phyloP scores from a whole-genome alignment of 2,797 vertebrate species.

The Delichon dasypus region DNA sequence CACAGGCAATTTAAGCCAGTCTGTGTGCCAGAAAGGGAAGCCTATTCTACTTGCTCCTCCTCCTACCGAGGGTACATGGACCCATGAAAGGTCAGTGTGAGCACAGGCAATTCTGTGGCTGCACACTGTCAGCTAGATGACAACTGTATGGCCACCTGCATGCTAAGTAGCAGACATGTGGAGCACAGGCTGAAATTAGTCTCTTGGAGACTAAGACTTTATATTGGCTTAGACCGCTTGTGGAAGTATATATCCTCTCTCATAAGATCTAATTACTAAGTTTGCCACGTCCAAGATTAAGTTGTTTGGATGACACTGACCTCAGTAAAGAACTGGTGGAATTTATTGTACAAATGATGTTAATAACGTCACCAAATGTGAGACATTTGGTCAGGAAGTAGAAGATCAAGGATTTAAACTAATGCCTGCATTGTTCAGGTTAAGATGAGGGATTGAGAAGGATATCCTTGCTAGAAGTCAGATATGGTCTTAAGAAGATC shows the following conservation, averaged over 20 bases:
- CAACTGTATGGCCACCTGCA: background rate
- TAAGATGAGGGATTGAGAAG: background rate
- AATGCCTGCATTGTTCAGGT: background rate
- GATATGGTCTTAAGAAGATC: background rate
- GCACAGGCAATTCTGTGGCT: background rate
- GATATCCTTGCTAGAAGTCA: background rate
- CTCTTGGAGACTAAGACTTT: background rate
- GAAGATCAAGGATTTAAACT: background rate
- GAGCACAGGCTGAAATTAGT: background rate
- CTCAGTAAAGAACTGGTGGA: background rate
- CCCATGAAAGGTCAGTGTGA: background rate
- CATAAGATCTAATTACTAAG: background rate
- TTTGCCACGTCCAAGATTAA: background rate
- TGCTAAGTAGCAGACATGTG: background rate
- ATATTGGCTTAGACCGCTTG: background rate
- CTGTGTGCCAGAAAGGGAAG: background rate
- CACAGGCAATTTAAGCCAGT: background rate
- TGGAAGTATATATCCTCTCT: background rate
- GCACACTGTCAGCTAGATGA: background rate
- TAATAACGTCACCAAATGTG: background rate
- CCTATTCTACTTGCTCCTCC: background rate
- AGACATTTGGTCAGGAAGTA: constrained; percentile 7
- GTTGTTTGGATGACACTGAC: background rate
- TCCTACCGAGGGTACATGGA: background rate
- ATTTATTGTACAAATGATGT: background rate